Percentiles rank a stretch among this genome's conserved stretches.
Evolutionary conservation across 2,113 vertebrate species (phyloP).

Genomic region (Grantiella picta): DNA sequence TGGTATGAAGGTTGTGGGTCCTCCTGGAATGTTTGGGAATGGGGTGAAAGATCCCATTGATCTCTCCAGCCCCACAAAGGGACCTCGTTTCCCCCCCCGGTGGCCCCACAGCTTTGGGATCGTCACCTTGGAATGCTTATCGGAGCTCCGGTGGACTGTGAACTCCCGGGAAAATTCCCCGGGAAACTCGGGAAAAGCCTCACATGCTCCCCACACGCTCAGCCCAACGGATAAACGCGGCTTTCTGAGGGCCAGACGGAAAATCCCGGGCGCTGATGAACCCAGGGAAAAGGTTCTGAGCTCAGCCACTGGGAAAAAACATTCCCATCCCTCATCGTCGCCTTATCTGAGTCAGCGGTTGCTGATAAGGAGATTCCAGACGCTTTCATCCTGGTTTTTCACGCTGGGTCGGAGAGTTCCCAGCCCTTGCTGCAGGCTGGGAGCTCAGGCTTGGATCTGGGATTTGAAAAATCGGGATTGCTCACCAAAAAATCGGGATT

Average conservation of each 20-base stretch:
- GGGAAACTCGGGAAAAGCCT: neutral
- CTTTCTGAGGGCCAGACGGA: neutral
- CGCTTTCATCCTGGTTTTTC: neutral
- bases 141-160: neutral
- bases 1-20: neutral
- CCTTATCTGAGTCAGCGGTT: neutral
- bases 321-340: fast-evolving
- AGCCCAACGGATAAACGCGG: neutral
- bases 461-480: neutral
- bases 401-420: neutral
- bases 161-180: neutral
- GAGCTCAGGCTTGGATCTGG: neutral
- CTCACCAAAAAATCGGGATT: too few relatives aligned
- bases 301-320: too few relatives aligned
- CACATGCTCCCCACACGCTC: neutral
- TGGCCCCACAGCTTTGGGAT: neutral
- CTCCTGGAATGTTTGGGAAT: neutral
- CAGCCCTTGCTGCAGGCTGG: too few relatives aligned
- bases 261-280: neutral
- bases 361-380: neutral
- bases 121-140: neutral
- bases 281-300: neutral
- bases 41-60: neutral
- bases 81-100: neutral
- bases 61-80: neutral